Evolutionary conservation across 2,888 invertebrate species (phyloP), one percentile per base, ranked within the genome.

Genomic region (Cyclophora albipunctata): DNA sequence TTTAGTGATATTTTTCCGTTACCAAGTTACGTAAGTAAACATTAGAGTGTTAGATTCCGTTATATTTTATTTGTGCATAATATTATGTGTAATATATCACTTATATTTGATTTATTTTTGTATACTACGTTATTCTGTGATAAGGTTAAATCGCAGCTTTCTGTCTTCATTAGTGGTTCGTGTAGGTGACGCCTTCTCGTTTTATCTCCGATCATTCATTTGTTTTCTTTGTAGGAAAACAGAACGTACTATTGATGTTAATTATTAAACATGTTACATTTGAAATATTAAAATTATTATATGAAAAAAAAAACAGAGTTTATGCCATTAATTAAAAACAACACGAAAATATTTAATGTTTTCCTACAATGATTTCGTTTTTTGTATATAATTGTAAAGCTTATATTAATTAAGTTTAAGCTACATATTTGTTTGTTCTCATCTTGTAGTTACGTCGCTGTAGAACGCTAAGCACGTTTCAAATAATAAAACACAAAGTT

Each of bases 1-100:
- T 69, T 70, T 80, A 83, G 84, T 84, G 84, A 84, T 85, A 83
- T 80, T 67, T 73, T 76, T 81, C 76, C 70, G 85, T 85, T 85
- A 84, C 86, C 85, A 84, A 69, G 64, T 77, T 81, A 78, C 73
- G 67, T 71, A 63, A 67, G 64, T 50, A 61, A 74, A 69, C 73
- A 63, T 73, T 77, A 73, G 66, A 69, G 60, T 67, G 64, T 62
- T 60, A 60, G 51, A 66, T 73, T 72, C 66, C 59, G 55, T 67
- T 71, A 64, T 55, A 61, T 54, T 56, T 55, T 55, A n/a, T 42
- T 46, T 40, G 47, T 48, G 47, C 52, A 57, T 55, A 55, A 51
- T 45, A 34, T 45, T 47, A 43, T 37, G 37, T 35, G 35, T 42
- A 34, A 45, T n/a, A 20, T 42, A 34, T 34, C 45, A 44, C 42